A percentile compares a stretch with the other conserved stretches of the same genome.
Conservation (phyloP, 2,797 vertebrate genomes). For the Spheniscus humboldti region DNA sequence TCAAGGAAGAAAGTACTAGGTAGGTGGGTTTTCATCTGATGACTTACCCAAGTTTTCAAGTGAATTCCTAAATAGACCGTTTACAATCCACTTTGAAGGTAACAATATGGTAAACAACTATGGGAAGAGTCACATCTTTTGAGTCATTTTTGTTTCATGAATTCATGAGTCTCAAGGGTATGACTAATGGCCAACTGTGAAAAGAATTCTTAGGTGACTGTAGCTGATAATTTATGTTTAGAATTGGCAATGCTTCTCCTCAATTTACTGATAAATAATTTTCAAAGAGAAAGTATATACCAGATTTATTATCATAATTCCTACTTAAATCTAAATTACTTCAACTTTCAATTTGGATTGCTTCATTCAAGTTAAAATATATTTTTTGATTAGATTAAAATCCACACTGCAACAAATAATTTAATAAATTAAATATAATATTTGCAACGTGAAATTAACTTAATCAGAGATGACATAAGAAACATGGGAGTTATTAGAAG, state of each 20-base stretch:
- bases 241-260: not conserved
- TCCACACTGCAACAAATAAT: not conserved
- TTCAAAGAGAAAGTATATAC: not conserved
- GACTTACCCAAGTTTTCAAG: not conserved
- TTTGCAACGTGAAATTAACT: not conserved
- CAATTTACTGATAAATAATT: not conserved
- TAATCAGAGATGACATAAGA: not conserved
- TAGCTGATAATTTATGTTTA: not conserved
- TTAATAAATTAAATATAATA: not conserved
- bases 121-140: not conserved
- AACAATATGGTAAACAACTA: not conserved
- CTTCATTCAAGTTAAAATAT: not conserved
- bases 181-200: not conserved
- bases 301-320: not conserved
- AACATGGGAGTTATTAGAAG: not conserved
- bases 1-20: not conserved
- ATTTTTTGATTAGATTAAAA: not conserved
- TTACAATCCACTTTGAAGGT: not conserved
- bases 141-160: not conserved
- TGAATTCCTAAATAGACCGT: not conserved
- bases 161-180: not conserved
- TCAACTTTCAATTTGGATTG: not conserved
- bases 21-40: not conserved
- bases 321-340: not conserved
- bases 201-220: not conserved